A percentile compares a stretch with the other conserved stretches of the same genome.
phyloP scores from a whole-genome alignment of 2,888 invertebrate species.

The Strigamia transsilvanica region DNA sequence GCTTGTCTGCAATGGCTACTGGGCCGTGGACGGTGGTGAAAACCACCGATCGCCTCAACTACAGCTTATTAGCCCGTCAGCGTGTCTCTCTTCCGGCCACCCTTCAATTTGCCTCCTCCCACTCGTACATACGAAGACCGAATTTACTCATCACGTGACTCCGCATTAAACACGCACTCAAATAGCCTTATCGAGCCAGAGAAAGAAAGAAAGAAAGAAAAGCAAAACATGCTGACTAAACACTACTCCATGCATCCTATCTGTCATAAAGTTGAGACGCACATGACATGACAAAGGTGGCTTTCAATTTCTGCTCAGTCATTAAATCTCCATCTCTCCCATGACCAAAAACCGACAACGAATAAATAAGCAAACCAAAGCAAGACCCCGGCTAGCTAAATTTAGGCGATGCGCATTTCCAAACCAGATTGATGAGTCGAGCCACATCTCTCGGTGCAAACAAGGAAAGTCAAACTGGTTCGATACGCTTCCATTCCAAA shows the following conservation, averaged over 20 bases:
- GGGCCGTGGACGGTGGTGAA: conserved; percentile 30
- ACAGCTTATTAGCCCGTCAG: conserved; percentile 26
- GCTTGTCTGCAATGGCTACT: conserved; percentile 25
- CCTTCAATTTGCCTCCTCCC: conserved; percentile 20
- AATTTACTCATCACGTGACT: conserved; percentile 15
- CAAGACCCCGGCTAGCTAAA: too few relatives aligned
- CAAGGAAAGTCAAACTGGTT: conserved; percentile 20
- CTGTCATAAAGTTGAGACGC: conserved; percentile 26
- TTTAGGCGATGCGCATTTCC: too few relatives aligned
- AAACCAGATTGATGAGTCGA: too few relatives aligned
- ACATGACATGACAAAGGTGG: conserved; percentile 26
- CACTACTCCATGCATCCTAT: conserved; percentile 30
- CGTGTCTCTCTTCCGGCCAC: conserved; percentile 8
- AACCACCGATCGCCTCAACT: conserved; percentile 26
- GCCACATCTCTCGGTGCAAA: too few relatives aligned
- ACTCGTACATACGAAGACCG: background rate
- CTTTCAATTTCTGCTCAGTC: conserved; percentile 30
- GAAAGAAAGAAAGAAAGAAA: background rate
- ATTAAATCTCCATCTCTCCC: conserved; percentile 15
- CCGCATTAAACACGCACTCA: conserved; percentile 11
- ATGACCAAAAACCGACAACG: conserved; percentile 20
- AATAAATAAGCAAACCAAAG: background rate
- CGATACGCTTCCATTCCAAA: background rate
- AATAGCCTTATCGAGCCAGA: conserved; percentile 14
- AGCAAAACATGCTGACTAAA: conserved; percentile 23